Conservation (phyloP, 2,113 vertebrate species). For the Pterocles gutturalis region DNA sequence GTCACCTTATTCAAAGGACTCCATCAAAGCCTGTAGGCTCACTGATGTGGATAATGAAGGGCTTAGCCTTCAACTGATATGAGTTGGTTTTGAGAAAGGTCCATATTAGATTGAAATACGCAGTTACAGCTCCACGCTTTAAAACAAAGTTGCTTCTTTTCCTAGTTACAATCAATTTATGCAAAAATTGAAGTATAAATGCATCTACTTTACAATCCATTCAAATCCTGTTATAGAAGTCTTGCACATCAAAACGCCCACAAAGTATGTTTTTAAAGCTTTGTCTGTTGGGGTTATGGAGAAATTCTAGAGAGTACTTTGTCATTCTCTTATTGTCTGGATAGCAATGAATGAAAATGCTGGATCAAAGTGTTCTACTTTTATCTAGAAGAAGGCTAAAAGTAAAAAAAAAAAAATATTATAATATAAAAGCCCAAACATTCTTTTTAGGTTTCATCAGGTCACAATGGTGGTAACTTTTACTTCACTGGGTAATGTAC, state of each 20-base stretch:
- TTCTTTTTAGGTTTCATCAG: slow-evolving; percentile 34
- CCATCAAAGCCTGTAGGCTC: neutral
- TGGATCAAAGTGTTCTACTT: neutral
- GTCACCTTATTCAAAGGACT: neutral
- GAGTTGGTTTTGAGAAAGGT: neutral
- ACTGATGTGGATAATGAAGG: neutral
- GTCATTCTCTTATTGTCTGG: neutral
- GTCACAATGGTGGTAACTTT: neutral
- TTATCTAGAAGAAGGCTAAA: neutral
- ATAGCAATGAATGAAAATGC: neutral
- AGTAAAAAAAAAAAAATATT: neutral
- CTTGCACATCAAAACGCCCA: neutral
- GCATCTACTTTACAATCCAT: neutral
- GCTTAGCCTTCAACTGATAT: neutral
- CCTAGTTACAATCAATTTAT: neutral
- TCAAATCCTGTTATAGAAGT: neutral
- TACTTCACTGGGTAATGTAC: neutral
- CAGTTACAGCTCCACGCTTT: neutral
- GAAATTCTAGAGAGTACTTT: neutral
- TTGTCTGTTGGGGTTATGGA: neutral
- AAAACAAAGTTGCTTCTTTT: neutral
- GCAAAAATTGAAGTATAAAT: neutral
- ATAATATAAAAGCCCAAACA: neutral
- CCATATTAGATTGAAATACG: neutral
- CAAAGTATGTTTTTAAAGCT: neutral